Conservation (phyloP, 2,888 invertebrate species). For the Lacanobia wlatinum region DNA sequence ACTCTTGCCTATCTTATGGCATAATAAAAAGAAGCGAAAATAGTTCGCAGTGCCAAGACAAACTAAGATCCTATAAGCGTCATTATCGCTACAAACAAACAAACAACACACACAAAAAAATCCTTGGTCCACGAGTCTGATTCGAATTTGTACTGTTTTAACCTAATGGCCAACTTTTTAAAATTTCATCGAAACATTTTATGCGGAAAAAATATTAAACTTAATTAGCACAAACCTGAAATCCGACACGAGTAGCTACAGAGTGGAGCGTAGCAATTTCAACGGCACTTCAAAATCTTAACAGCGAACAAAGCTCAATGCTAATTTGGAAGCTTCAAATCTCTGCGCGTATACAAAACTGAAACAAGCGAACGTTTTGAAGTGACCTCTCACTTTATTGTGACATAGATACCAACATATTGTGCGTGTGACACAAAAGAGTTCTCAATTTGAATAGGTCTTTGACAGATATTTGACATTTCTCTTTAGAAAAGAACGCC, state of each 20-base stretch:
- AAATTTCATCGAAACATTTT: background rate
- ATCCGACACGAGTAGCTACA: background rate
- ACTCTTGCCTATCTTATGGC: background rate
- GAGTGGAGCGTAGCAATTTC: slow-evolving; percentile 4
- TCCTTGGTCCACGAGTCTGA: too few relatives aligned
- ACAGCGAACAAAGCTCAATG: slow-evolving; percentile 19
- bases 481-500: background rate
- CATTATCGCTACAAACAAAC: too few relatives aligned
- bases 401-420: background rate
- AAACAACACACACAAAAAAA: too few relatives aligned
- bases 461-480: background rate
- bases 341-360: slow-evolving; percentile 6
- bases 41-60: too few relatives aligned
- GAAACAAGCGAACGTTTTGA: background rate
- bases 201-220: background rate
- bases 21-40: too few relatives aligned
- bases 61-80: too few relatives aligned
- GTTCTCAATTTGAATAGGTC: background rate
- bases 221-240: background rate
- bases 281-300: slow-evolving; percentile 19
- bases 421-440: background rate
- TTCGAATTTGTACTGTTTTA: background rate
- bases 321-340: slow-evolving; percentile 20
- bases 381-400: slow-evolving; percentile 9
- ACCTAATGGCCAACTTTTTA: background rate